Percentiles rank a stretch among this genome's conserved stretches.
Conservation (phyloP, 2,888 invertebrate species). For the Drosophila birchii region DNA sequence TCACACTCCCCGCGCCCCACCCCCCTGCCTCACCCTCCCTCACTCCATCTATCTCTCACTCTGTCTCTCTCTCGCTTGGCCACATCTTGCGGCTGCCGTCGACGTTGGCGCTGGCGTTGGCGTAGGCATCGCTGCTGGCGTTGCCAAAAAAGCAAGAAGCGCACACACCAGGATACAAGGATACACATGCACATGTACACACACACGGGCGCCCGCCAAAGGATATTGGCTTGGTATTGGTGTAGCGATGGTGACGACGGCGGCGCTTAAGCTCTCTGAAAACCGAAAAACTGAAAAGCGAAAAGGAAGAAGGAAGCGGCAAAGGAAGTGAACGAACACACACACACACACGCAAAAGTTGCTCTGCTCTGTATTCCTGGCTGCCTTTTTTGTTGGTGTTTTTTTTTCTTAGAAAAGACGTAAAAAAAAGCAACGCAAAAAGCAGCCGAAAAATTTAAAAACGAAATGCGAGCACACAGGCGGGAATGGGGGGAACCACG, state of each 20-base stretch:
- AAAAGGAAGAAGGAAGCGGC: slow-evolving; percentile 79
- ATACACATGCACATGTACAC: slow-evolving; percentile 12
- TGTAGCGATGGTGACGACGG: slow-evolving; percentile 41
- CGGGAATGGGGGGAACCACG: neutral
- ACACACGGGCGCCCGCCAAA: slow-evolving; percentile 11
- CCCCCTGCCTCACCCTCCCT: neutral
- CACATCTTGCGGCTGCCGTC: slow-evolving; percentile 24
- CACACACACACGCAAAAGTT: slow-evolving; percentile 19
- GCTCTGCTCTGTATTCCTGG: slow-evolving; percentile 25
- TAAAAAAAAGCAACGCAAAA: slow-evolving; percentile 48
- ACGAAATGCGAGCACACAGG: slow-evolving; percentile 33
- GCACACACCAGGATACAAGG: slow-evolving; percentile 14
- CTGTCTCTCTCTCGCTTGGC: slow-evolving; percentile 9
- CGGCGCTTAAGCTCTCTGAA: slow-evolving; percentile 68
- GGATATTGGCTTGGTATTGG: slow-evolving; percentile 16
- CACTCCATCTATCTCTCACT: slow-evolving; percentile 4
- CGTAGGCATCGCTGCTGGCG: slow-evolving; percentile 48
- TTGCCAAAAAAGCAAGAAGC: slow-evolving; percentile 66
- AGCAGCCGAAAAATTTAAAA: slow-evolving; percentile 48
- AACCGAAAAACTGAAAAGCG: slow-evolving; percentile 29
- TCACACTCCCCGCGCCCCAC: neutral
- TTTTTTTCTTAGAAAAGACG: slow-evolving; percentile 33
- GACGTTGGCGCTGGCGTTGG: slow-evolving; percentile 41
- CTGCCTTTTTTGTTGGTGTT: slow-evolving; percentile 14
- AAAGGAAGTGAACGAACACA: slow-evolving; percentile 69